Base-by-base conservation (phyloP, 2,888 invertebrate genomes). In the Neria commutata region DNA sequence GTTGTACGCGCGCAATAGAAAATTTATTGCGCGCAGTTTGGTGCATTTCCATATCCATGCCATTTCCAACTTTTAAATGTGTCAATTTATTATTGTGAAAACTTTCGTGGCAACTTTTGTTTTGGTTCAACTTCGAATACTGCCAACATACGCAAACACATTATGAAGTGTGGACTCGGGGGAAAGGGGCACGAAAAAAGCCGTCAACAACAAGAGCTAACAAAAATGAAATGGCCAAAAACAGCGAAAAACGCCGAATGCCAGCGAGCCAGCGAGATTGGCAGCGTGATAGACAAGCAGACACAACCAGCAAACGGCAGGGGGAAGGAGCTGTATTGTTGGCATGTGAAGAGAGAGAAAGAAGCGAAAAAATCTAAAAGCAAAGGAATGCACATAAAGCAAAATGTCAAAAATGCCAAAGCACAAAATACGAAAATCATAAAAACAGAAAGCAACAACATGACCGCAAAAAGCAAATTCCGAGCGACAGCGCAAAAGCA, bases 231-330 rank as follows among this genome's bases (percentile, higher is more conserved):
- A 66, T 60, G 42, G 42, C 25, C 37, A 34, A 50, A 25, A 58
- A 29, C 58, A 56, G 53, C 55, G 34, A 53, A 51, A n/a, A 71
- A 76, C 66, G 68, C 67, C 65, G n/a, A 71, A 71, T 74, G 67
- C 76, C 74, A 75, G 71, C 71, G 71, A 70, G 67, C 76, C 74
- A 75, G 71, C 71, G 71, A 70, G 76, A 74, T 76, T 77, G 79
- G 75, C 76, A 77, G 62, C 52, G 40, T 63, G 63, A 66, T 56
- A 59, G 67, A 64, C 62, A 62, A 40, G 37, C 56, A 19, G 52
- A 56, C 56, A 26, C n/a, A 42, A 56, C n/a, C 37, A 37, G 46
- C 55, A 58, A 58, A 46, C 55, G 58, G 56, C 53, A 58, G 59
- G 29, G 21, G 5, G 24, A 45, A n/a, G 21, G 40, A 40, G 49